Evolutionary conservation across 2,888 invertebrate species (phyloP).

Genomic region (Embidobia sp.): DNA sequence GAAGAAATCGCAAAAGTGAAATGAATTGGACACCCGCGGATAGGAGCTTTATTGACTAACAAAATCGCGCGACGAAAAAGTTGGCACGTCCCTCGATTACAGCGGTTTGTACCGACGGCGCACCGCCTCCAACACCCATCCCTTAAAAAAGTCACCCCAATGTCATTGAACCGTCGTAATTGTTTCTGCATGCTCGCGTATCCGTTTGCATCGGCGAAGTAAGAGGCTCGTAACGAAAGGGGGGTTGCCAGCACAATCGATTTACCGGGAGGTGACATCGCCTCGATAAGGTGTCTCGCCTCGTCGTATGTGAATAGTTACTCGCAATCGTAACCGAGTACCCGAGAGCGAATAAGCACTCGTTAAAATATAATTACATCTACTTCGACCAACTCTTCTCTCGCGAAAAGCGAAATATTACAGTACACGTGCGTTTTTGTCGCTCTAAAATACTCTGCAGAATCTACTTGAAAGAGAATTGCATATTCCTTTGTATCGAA

Average conservation of each 20-base stretch:
- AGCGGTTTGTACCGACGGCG: background rate
- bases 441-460: too few species aligned
- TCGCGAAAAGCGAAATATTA: too few species aligned
- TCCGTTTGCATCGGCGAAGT: slow-evolving; percentile 40
- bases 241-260: slow-evolving; percentile 48
- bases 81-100: slow-evolving; percentile 8
- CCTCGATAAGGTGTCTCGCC: slow-evolving; percentile 54
- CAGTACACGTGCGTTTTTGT: too few species aligned
- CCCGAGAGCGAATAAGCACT: slow-evolving; percentile 11
- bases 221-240: slow-evolving; percentile 46
- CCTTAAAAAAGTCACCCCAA: slow-evolving; percentile 17
- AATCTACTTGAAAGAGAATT: too few species aligned
- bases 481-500: too few species aligned
- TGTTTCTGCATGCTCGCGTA: slow-evolving; percentile 28
- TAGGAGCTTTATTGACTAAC: background rate
- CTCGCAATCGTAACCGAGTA: slow-evolving; percentile 58
- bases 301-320: slow-evolving; percentile 71
- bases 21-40: too few species aligned
- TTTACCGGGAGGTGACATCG: slow-evolving; percentile 61
- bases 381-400: too few species aligned
- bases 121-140: slow-evolving; percentile 13
- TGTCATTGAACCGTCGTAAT: slow-evolving; percentile 41
- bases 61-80: background rate
- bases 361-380: slow-evolving; percentile 34
- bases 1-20: too few species aligned